A percentile compares a stretch with the other conserved stretches of the same genome.
Evolutionary conservation across 2,888 invertebrate species (phyloP).

Genomic region (Biston stratarius): DNA sequence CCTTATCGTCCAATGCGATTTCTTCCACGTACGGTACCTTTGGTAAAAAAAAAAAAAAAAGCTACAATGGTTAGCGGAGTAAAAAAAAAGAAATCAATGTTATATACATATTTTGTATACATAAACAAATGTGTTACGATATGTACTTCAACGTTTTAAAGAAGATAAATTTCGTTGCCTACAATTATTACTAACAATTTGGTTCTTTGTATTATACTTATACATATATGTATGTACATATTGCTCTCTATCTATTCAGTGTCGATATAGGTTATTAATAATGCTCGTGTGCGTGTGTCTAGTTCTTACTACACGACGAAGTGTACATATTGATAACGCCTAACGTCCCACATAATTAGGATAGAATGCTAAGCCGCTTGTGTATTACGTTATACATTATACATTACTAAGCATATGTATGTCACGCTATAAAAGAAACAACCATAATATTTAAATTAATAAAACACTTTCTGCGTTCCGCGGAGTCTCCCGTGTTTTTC

Average conservation of each 20-base stretch:
- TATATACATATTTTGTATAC: too few species aligned
- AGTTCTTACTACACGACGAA: conserved; percentile 38
- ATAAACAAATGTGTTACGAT: too few species aligned
- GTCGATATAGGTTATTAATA: too few species aligned
- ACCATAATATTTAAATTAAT: conserved; percentile 6
- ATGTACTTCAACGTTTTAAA: too few species aligned
- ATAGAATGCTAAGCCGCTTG: conserved; percentile 44
- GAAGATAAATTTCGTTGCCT: too few species aligned
- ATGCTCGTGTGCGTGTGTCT: conserved; percentile 1
- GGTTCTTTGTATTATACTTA: neutral
- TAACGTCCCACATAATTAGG: conserved; percentile 45
- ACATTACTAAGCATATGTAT: conserved; percentile 49
- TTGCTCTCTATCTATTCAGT: neutral
- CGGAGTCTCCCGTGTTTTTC: too few species aligned
- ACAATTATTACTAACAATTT: neutral
- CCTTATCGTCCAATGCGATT: too few species aligned
- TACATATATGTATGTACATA: too few species aligned
- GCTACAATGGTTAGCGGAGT: too few species aligned
- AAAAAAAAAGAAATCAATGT: neutral
- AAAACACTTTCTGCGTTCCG: neutral
- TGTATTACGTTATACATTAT: conserved; percentile 48
- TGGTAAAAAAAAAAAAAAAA: neutral
- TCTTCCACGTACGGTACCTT: too few species aligned
- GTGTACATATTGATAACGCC: conserved; percentile 58
- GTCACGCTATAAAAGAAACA: conserved; percentile 50